phyloP scores from a whole-genome alignment of 2,113 vertebrate genomes.

The Hippocampus barbouri region DNA sequence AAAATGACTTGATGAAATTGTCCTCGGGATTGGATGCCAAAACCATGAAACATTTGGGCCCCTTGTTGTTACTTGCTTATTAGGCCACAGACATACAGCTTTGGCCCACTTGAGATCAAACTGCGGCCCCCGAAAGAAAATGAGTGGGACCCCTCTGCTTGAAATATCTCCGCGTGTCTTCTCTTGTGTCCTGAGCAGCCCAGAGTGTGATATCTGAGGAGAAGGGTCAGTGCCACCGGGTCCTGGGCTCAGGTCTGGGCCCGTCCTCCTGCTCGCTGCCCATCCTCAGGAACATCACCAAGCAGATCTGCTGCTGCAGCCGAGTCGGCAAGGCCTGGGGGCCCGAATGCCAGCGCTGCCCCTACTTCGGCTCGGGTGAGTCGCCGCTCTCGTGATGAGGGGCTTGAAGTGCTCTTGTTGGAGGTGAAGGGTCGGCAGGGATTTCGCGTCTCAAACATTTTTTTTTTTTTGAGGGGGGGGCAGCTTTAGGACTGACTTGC shows the following conservation, averaged over 20 bases:
- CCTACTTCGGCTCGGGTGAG: slow-evolving; percentile 77
- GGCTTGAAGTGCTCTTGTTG: background rate
- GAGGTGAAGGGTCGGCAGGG: no score
- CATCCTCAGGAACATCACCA: slow-evolving; percentile 87
- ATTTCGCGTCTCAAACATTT: no score
- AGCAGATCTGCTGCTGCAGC: slow-evolving; percentile 98
- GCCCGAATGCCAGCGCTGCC: slow-evolving; percentile 79
- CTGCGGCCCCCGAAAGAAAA: no score
- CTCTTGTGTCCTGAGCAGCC: slow-evolving; percentile 62
- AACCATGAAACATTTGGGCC: no score
- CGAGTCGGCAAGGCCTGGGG: slow-evolving; percentile 97
- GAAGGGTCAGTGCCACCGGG: slow-evolving; percentile 85
- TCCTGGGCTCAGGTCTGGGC: slow-evolving; percentile 60
- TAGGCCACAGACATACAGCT: no score
- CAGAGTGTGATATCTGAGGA: slow-evolving; percentile 84
- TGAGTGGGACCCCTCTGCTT: background rate
- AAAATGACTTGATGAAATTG: no score
- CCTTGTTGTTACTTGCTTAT: no score
- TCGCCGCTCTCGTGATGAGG: background rate
- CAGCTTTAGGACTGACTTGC: no score
- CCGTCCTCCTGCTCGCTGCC: slow-evolving; percentile 79
- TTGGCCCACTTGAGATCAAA: no score
- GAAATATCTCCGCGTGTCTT: background rate
- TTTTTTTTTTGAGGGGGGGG: no score
- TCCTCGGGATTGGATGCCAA: no score